A percentile compares a stretch with the other conserved stretches of the same genome.
phyloP scores from a whole-genome alignment of 2,113 vertebrate genomes.

The Maccullochella peelii region DNA sequence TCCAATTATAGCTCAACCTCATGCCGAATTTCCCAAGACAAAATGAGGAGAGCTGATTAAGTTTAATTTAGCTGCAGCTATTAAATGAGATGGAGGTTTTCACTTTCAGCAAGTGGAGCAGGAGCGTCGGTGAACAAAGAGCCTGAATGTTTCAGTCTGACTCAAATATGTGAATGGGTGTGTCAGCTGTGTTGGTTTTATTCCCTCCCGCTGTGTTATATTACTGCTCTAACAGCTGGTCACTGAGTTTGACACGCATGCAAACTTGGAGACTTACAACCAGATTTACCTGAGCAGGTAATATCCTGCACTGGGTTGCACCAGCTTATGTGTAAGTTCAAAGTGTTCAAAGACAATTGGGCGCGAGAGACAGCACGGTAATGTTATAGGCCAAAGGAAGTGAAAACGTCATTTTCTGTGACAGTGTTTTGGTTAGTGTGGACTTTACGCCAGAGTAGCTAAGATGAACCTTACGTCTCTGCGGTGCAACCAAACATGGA shows the following conservation, averaged over 20 bases:
- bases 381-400: too few species aligned
- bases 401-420: too few species aligned
- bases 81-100: slow-evolving; percentile 19
- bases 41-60: slow-evolving; percentile 40
- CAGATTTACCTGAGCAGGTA: neutral
- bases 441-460: too few species aligned
- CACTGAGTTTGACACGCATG: neutral
- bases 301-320: neutral
- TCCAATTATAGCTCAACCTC: slow-evolving; percentile 46
- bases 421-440: too few species aligned
- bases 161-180: slow-evolving; percentile 19
- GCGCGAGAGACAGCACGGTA: too few species aligned
- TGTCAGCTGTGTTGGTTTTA: slow-evolving; percentile 13
- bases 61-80: slow-evolving; percentile 43
- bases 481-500: too few species aligned
- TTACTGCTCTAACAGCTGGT: neutral
- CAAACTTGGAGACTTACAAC: neutral
- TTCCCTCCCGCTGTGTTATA: neutral
- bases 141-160: neutral
- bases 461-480: too few species aligned
- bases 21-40: slow-evolving; percentile 1
- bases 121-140: slow-evolving; percentile 7
- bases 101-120: neutral
- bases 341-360: too few species aligned
- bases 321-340: too few species aligned